These are phyloP conservation scores for Rhingia campestris DNA, from an alignment of 2,888 invertebrate species.

Conservation along the genomic window DNA sequence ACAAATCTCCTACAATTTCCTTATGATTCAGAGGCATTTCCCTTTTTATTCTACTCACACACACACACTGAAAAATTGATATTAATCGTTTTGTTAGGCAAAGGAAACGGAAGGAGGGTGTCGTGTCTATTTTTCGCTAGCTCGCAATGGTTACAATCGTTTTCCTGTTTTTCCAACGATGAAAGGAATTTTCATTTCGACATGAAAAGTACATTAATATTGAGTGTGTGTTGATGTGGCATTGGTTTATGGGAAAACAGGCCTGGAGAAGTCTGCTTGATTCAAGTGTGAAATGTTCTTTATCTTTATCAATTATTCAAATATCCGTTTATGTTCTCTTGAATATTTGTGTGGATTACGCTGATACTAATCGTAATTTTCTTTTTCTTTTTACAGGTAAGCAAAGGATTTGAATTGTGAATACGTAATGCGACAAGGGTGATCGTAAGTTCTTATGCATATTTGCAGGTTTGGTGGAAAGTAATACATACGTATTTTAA, in stretches of 20 bases:
- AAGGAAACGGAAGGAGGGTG: slow-evolving; percentile 6
- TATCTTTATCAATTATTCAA: slow-evolving; percentile 35
- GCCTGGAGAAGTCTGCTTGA: neutral
- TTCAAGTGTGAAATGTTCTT: slow-evolving; percentile 29
- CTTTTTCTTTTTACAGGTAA: slow-evolving; percentile 62
- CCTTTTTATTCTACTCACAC: neutral
- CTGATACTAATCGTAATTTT: slow-evolving; percentile 12
- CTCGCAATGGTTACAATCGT: slow-evolving; percentile 20
- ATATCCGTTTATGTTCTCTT: slow-evolving; percentile 4
- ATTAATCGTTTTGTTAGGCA: slow-evolving; percentile 31
- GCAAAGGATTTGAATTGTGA: slow-evolving; percentile 13
- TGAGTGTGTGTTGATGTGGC: slow-evolving; percentile 39
- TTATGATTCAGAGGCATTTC: slow-evolving; percentile 27
- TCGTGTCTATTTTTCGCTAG: slow-evolving; percentile 18
- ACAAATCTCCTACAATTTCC: slow-evolving; percentile 23
- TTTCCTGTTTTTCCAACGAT: slow-evolving; percentile 20
- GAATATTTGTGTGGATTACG: slow-evolving; percentile 3
- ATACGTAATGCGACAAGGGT: neutral
- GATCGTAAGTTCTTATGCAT: slow-evolving; percentile 32
- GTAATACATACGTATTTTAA: neutral
- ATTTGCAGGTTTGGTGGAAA: neutral
- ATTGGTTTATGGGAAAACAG: slow-evolving; percentile 1
- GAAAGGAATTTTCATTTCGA: slow-evolving; percentile 37
- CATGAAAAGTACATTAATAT: slow-evolving; percentile 66
- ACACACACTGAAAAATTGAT: slow-evolving; percentile 13